Conservation (phyloP, 2,113 vertebrate species). For the Hiodon tergisus region DNA sequence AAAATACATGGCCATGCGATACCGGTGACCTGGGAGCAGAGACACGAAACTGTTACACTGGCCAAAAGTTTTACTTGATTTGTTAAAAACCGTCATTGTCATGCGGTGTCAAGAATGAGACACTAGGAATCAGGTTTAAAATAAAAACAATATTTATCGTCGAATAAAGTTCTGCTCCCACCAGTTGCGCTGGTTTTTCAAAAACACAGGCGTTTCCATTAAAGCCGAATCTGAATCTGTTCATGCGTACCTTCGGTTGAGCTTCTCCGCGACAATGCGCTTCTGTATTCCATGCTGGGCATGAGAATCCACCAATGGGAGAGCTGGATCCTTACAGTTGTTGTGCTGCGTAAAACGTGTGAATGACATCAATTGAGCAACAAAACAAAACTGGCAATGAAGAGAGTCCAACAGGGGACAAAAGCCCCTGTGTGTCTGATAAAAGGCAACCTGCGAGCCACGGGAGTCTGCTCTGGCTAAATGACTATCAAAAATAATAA, state of each 20-base stretch:
- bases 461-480: background rate
- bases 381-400: background rate
- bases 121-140: too few relatives aligned
- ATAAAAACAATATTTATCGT: background rate
- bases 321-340: conserved; percentile 42
- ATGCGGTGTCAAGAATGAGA: too few relatives aligned
- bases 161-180: background rate
- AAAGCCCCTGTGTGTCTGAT: background rate
- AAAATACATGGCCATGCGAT: conserved; percentile 62
- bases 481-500: too few relatives aligned
- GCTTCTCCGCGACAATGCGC: conserved; percentile 81
- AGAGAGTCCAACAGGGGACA: background rate
- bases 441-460: background rate
- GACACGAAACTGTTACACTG: background rate
- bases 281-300: conserved; percentile 85
- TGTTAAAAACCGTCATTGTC: background rate
- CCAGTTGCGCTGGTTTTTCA: background rate
- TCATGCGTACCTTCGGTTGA: conserved; percentile 74
- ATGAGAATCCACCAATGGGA: conserved; percentile 82
- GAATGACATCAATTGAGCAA: background rate
- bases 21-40: conserved; percentile 45
- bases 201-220: background rate
- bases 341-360: conserved; percentile 27
- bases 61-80: conserved; percentile 9
- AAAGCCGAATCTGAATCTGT: background rate